Base-by-base conservation (phyloP, 2,113 vertebrate genomes). In the human (Homo sapiens) region DNA sequence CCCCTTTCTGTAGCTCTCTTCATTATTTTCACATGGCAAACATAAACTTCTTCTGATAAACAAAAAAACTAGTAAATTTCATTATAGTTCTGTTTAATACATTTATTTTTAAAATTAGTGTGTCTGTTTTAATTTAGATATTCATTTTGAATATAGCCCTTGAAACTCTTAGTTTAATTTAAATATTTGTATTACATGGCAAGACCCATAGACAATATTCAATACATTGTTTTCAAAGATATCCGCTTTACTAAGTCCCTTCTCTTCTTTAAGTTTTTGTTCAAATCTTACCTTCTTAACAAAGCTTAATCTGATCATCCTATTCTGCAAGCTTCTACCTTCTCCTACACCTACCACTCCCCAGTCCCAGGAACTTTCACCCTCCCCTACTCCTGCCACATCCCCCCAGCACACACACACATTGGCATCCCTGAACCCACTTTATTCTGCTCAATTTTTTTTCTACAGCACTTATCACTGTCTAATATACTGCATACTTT, bases 11-110 rank as follows among this genome's bases (percentile, higher is more conserved):
- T 88, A 75, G 3, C 23, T 81, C 14, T 89, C 35, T 40, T 48
- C 45, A 93, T 93, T 72, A 61, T 55, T 95, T 96, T 97, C 86
- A 90, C 2, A n/a, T 1, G 20, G 57, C 93, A 93, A 96, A 93
- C 27, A 43, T n/a, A 38, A 25, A 27, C 50, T 92, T 76, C 48
- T 93, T 92, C 75, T n/a, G 32, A 94, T 40, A 81, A 94, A 72
- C 5, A 73, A 88, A 66, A 95, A 87, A 96, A 59, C 73, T 48
- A 89, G 8, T 72, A 92, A 96, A 92, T 78, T 59, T 86, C 35
- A 73, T 50, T 86, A 82, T 48, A 78, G 12, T 72, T 94, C 16
- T 40, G 4, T 76, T 76, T n/a, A 89, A 73, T 86, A 76, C 11
- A 55, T 85, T 57, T 59, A 95, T 81, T 92, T 96, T 94, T 80